These are phyloP conservation scores for Torymus tubicola DNA, from an alignment of 2,888 invertebrate genomes.

Conservation along the genomic window DNA sequence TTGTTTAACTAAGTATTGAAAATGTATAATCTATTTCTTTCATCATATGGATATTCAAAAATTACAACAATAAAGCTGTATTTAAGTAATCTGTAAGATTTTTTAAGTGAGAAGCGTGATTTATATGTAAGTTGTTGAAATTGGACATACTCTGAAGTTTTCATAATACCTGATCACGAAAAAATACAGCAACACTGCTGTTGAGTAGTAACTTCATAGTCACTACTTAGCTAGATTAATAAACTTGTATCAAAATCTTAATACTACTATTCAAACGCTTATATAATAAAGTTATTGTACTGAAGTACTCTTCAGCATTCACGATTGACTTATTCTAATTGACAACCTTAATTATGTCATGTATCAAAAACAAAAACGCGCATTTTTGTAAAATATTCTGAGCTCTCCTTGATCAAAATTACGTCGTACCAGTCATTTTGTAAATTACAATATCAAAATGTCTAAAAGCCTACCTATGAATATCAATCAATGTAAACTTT, in stretches of 20 bases:
- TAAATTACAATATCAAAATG: slow-evolving; percentile 32
- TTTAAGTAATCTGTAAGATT: neutral
- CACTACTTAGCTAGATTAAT: neutral
- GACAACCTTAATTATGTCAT: slow-evolving; percentile 27
- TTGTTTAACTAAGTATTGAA: neutral
- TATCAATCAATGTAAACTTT: slow-evolving; percentile 10
- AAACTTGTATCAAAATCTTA: slow-evolving; percentile 3
- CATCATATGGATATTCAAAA: neutral
- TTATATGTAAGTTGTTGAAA: no score
- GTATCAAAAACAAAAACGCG: slow-evolving; percentile 21
- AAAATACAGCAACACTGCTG: no score
- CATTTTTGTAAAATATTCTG: slow-evolving; percentile 10
- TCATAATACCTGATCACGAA: no score
- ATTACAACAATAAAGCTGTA: slow-evolving; percentile 11
- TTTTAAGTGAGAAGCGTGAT: no score
- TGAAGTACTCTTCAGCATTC: neutral
- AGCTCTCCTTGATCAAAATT: slow-evolving; percentile 20
- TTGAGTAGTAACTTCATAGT: no score
- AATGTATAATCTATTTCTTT: neutral
- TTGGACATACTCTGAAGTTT: no score
- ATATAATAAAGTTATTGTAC: slow-evolving; percentile 1
- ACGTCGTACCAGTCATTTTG: slow-evolving; percentile 2
- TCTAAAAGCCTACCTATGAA: neutral
- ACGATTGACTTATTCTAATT: slow-evolving; percentile 16
- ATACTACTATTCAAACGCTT: neutral